A percentile compares a stretch with the other conserved stretches of the same genome.
These are phyloP conservation scores for Sarcophaga carnaria DNA, from an alignment of 2,888 invertebrate genomes.

Conservation along the genomic window DNA sequence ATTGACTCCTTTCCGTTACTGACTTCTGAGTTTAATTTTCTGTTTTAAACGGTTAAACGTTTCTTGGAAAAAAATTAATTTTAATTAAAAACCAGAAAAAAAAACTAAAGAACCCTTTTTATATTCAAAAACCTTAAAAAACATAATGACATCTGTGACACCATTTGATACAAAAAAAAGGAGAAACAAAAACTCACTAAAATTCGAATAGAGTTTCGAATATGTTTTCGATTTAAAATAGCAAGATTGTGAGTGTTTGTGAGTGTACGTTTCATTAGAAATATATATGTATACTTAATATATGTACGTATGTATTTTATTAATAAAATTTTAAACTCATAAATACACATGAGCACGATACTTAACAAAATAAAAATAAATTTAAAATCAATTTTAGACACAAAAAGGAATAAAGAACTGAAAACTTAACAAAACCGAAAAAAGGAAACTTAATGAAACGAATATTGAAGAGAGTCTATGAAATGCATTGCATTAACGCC, in stretches of 20 bases:
- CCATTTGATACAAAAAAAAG: slow-evolving; percentile 42
- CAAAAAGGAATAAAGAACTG: background rate
- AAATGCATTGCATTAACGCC: slow-evolving; percentile 7
- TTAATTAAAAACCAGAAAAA: slow-evolving; percentile 44
- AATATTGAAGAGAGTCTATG: slow-evolving; percentile 34
- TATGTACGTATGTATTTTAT: background rate
- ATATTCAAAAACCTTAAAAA: background rate
- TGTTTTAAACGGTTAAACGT: background rate
- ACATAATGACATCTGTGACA: slow-evolving; percentile 63
- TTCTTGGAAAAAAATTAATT: slow-evolving; percentile 33
- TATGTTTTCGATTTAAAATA: background rate
- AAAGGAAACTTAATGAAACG: background rate
- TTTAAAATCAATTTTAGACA: background rate
- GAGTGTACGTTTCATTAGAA: no score
- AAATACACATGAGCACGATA: slow-evolving; percentile 68
- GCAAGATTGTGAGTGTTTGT: background rate
- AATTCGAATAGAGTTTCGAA: background rate
- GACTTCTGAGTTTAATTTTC: no score
- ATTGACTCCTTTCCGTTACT: no score
- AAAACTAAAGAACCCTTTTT: background rate
- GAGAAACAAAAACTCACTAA: background rate
- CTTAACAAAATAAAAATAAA: slow-evolving; percentile 23
- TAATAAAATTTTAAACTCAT: slow-evolving; percentile 56
- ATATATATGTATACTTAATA: no score
- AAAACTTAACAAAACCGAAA: background rate